These are phyloP conservation scores for Piaya cayana DNA, from an alignment of 2,113 vertebrate species.

Conservation along the genomic window DNA sequence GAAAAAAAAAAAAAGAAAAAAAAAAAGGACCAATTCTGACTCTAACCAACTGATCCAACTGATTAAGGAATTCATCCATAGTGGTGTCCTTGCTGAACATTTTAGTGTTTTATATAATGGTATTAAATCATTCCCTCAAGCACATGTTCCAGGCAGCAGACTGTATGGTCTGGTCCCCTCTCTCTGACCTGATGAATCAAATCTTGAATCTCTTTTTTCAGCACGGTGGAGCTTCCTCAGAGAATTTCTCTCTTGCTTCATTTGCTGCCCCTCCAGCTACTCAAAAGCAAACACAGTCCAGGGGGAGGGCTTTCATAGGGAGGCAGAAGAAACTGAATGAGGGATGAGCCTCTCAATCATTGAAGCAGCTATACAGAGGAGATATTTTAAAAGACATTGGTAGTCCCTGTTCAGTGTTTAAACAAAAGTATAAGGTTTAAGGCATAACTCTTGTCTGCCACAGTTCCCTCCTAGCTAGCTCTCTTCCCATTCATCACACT, in stretches of 20 bases:
- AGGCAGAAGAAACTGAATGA: background rate
- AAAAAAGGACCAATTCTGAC: background rate
- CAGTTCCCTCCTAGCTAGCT: background rate
- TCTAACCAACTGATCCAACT: background rate
- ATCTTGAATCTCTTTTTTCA: background rate
- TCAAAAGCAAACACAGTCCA: background rate
- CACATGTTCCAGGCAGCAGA: background rate
- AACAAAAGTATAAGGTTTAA: background rate
- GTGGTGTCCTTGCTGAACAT: background rate
- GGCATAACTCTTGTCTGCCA: background rate
- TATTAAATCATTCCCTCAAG: background rate
- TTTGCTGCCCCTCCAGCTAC: background rate
- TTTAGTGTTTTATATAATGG: background rate
- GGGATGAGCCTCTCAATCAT: background rate
- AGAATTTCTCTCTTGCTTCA: background rate
- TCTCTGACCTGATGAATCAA: background rate
- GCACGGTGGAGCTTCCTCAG: background rate
- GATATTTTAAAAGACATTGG: background rate
- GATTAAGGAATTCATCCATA: background rate
- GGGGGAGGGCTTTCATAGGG: background rate
- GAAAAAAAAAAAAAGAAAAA: background rate
- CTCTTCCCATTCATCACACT: background rate
- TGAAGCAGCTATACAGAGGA: background rate
- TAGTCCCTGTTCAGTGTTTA: background rate
- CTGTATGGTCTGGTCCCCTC: background rate